Base-by-base conservation (phyloP, 2,888 invertebrate species). In the Lypha dubia region DNA sequence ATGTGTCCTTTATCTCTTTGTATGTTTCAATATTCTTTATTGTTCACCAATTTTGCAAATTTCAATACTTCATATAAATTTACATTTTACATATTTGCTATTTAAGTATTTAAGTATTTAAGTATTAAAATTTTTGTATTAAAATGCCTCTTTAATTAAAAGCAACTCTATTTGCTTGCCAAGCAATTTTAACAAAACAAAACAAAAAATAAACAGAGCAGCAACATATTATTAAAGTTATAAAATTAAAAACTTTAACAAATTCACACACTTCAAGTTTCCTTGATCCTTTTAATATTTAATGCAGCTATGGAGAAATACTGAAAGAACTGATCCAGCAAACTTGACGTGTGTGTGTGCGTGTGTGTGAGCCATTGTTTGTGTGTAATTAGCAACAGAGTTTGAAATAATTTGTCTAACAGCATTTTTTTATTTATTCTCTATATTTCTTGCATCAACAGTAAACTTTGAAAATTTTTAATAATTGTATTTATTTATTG, bases 351-450 rank as follows among this genome's bases (percentile, higher is more conserved):
- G n/a, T n/a, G n/a, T n/a, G n/a, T n/a, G n/a, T n/a, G n/a, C n/a
- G n/a, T n/a, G n/a, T n/a, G n/a, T n/a, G n/a, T n/a, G n/a, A n/a
- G n/a, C n/a, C n/a, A n/a, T n/a, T n/a, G n/a, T n/a, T n/a, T 81
- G 35, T 73, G 35, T 58, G 38, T 67, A 73, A 32, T 73, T 53
- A 67, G 60, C 38, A 49, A 24, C 13, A 46, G 44, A 77, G 87
- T 28, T 85, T 81, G 32, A 76, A 68, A 32, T 83, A 81, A 71
- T 81, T 85, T 89, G 87, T 88, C 88, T 89, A 89, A 89, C 90
- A 88, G 89, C 90, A 89, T 90, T 79, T 77, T 46, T 60, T n/a
- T n/a, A n/a, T n/a, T n/a, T n/a, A n/a, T n/a, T n/a, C n/a, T 46
- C 24, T 58, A 32, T 60, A n/a, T n/a, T n/a, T 38, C 49, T 60